A percentile compares a stretch with the other conserved stretches of the same genome.
phyloP scores from a whole-genome alignment of 2,888 invertebrate genomes.

The Psylliodes chrysocephalus region DNA sequence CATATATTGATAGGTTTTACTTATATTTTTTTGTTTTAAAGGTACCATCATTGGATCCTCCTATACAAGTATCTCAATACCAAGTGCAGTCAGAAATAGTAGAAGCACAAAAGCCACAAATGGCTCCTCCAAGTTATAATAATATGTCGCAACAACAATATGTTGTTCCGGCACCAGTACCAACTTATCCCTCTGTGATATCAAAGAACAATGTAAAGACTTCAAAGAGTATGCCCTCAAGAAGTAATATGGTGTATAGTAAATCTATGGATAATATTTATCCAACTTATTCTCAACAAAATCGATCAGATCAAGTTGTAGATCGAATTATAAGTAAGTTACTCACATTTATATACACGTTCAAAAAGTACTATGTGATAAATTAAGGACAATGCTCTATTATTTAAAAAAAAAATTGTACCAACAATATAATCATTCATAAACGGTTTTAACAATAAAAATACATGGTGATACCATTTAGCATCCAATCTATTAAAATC shows the following conservation, averaged over 20 bases:
- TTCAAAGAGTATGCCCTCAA: slow-evolving; percentile 40
- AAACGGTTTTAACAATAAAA: no score
- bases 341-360: no score
- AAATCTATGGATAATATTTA: slow-evolving; percentile 46
- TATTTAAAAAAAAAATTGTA: no score
- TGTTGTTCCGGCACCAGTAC: slow-evolving; percentile 37
- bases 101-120: slow-evolving; percentile 7
- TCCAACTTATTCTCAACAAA: slow-evolving; percentile 42
- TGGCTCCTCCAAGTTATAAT: slow-evolving; percentile 19
- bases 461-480: no score
- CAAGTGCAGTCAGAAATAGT: slow-evolving; percentile 39
- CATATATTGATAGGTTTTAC: no score
- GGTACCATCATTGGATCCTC: slow-evolving; percentile 22
- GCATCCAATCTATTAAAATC: no score
- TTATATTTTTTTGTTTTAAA: neutral
- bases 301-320: slow-evolving; percentile 35
- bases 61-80: slow-evolving; percentile 59
- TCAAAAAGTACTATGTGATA: no score
- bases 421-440: no score
- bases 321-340: slow-evolving; percentile 43
- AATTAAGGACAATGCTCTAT: no score
- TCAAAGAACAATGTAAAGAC: slow-evolving; percentile 52
- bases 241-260: slow-evolving; percentile 37
- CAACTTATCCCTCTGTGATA: slow-evolving; percentile 58
- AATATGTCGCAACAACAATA: slow-evolving; percentile 53